Conservation (phyloP, 1,140 invertebrate species). For the Drosophila persimilis region DNA sequence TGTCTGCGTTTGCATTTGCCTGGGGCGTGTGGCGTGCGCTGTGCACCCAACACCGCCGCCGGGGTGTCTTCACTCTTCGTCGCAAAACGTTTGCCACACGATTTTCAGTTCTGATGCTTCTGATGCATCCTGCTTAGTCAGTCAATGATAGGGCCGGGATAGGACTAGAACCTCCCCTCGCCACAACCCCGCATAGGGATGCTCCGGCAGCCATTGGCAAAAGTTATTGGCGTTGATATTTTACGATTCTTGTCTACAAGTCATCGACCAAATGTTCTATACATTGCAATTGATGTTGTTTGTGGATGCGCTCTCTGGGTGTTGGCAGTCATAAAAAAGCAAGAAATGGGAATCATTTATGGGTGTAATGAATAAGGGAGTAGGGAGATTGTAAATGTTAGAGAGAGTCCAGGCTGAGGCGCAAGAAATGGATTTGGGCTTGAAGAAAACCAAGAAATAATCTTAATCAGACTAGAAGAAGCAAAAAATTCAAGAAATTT, state of each 20-base stretch:
- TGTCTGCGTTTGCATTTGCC: constrained; percentile 50
- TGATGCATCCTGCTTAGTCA: constrained; percentile 62
- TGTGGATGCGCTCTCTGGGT: constrained; percentile 11
- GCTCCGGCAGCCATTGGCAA: constrained; percentile 18
- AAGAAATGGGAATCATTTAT: constrained; percentile 13
- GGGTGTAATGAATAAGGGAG: constrained; percentile 3
- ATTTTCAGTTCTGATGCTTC: constrained; percentile 25
- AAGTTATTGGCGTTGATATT: constrained; percentile 62
- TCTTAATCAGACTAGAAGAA: too few species aligned
- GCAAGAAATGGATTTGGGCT: not conserved
- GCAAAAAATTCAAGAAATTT: too few species aligned
- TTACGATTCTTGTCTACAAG: constrained; percentile 60
- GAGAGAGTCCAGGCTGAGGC: too few species aligned
- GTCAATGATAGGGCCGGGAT: constrained; percentile 36
- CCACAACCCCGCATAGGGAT: not conserved
- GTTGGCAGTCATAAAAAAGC: constrained; percentile 22
- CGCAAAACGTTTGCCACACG: constrained; percentile 24
- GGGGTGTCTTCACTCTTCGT: constrained; percentile 10
- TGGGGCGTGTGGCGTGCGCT: constrained; percentile 1
- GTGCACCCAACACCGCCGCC: constrained; percentile 24
- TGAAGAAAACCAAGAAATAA: not conserved
- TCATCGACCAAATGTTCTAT: constrained; percentile 50
- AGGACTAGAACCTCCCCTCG: not conserved
- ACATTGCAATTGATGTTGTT: constrained; percentile 41
- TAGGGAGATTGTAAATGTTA: not conserved